Percentiles rank a stretch among this genome's conserved stretches.
These are phyloP conservation scores for Porites evermanni DNA, from an alignment of 92 coral and sea anemone genomes.

Conservation along the genomic window DNA sequence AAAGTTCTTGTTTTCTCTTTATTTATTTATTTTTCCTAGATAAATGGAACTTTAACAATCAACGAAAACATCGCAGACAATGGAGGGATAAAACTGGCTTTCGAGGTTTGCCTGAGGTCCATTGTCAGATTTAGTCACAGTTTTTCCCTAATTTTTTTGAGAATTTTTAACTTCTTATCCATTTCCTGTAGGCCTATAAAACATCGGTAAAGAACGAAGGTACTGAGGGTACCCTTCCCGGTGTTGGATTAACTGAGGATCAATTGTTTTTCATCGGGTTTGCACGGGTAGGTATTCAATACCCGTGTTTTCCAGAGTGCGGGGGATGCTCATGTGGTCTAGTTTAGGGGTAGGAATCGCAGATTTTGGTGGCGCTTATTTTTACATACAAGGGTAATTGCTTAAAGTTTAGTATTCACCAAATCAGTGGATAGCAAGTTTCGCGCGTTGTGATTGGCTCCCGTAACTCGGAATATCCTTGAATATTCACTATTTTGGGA, in stretches of 20 bases:
- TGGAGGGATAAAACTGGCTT: constrained; percentile 75
- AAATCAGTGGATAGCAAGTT: no score
- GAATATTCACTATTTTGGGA: no score
- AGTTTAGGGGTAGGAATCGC: no score
- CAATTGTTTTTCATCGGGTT: constrained; percentile 75
- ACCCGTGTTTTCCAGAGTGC: not conserved
- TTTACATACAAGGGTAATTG: no score
- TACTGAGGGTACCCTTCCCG: constrained; percentile 67
- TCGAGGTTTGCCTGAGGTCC: constrained; percentile 16
- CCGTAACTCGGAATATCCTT: no score
- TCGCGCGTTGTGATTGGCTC: no score
- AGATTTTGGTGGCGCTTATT: no score
- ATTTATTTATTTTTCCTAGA: constrained; percentile 17
- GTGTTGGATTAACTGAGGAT: constrained; percentile 70
- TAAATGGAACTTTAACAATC: constrained; percentile 64
- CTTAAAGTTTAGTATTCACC: no score
- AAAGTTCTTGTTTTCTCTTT: not conserved
- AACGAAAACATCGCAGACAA: constrained; percentile 82
- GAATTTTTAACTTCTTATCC: not conserved
- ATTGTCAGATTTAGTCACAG: not conserved
- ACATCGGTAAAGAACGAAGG: constrained; percentile 50
- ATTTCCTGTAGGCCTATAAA: constrained; percentile 60
- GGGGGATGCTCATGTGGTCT: no score
- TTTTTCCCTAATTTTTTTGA: not conserved
- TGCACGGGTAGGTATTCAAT: constrained; percentile 55